These are phyloP conservation scores for Ashinkailepas kermadecensis DNA, from an alignment of 2,888 invertebrate species.

Conservation along the genomic window DNA sequence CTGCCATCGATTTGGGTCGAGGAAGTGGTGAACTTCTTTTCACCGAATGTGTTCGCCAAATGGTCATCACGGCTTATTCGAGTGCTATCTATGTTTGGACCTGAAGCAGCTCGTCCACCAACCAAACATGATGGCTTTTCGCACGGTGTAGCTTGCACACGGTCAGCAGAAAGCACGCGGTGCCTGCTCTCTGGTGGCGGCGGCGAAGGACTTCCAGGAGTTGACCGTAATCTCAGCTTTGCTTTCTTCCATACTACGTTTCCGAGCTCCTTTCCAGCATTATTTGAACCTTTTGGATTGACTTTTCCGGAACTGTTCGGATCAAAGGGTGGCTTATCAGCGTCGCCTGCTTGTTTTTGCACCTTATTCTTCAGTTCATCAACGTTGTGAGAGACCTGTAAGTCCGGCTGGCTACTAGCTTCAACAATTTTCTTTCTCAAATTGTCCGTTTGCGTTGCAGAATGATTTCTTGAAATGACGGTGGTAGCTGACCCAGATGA, in stretches of 20 bases:
- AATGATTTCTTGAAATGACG: background rate
- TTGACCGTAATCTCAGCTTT: background rate
- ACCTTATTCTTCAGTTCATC: background rate
- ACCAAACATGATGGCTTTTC: background rate
- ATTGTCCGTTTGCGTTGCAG: background rate
- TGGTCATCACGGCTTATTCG: background rate
- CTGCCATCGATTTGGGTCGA: background rate
- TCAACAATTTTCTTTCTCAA: background rate
- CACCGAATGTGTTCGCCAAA: background rate
- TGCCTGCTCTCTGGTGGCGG: background rate
- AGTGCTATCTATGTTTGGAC: background rate
- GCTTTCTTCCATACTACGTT: background rate
- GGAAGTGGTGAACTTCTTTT: background rate
- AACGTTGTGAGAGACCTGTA: background rate
- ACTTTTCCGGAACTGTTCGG: background rate
- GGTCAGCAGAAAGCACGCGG: background rate
- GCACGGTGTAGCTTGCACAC: background rate
- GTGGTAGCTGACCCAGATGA: background rate
- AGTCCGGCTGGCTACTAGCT: background rate
- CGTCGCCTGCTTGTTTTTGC: background rate
- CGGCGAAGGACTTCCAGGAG: background rate
- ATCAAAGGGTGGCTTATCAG: background rate
- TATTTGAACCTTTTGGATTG: background rate
- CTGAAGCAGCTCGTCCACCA: background rate
- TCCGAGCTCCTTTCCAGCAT: background rate